Evolutionary conservation across 1,140 invertebrate species (phyloP).

Genomic region (Ectropis grisescens): DNA sequence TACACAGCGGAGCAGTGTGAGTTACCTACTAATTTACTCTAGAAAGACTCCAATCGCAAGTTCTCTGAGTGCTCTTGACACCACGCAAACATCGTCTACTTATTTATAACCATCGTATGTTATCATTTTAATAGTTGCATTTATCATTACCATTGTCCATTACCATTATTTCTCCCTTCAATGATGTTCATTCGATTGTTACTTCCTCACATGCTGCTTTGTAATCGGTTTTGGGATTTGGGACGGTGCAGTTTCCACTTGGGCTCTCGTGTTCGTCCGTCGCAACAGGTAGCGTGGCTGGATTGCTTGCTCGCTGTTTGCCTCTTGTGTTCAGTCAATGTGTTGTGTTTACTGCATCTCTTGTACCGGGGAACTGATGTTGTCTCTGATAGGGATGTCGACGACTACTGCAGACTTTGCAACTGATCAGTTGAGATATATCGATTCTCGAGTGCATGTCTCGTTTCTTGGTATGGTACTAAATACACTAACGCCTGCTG

Average conservation of each 20-base stretch:
- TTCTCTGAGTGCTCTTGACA: too few species aligned
- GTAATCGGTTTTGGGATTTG: conserved; percentile 42
- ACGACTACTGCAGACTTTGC: conserved; percentile 35
- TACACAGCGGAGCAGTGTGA: too few species aligned
- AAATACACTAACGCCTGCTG: too few species aligned
- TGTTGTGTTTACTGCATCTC: conserved; percentile 66
- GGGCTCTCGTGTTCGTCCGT: conserved; percentile 54
- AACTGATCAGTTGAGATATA: too few species aligned
- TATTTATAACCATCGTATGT: too few species aligned
- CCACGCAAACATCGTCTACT: too few species aligned
- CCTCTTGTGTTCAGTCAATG: conserved; percentile 67
- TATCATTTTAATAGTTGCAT: too few species aligned
- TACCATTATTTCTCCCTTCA: too few species aligned
- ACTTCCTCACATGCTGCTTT: conserved; percentile 66
- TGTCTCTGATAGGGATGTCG: conserved; percentile 32
- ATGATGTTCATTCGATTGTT: conserved; percentile 42
- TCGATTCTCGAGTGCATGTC: too few species aligned
- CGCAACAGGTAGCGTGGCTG: conserved; percentile 67
- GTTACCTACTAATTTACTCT: too few species aligned
- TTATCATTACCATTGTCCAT: too few species aligned
- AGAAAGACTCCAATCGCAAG: too few species aligned
- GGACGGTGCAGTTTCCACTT: conserved; percentile 63
- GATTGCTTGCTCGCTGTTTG: conserved; percentile 69
- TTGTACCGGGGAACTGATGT: conserved; percentile 35
- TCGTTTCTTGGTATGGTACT: conserved; percentile 6